phyloP scores from a whole-genome alignment of 2,797 vertebrate species.

The Silurus lanzhouensis region DNA sequence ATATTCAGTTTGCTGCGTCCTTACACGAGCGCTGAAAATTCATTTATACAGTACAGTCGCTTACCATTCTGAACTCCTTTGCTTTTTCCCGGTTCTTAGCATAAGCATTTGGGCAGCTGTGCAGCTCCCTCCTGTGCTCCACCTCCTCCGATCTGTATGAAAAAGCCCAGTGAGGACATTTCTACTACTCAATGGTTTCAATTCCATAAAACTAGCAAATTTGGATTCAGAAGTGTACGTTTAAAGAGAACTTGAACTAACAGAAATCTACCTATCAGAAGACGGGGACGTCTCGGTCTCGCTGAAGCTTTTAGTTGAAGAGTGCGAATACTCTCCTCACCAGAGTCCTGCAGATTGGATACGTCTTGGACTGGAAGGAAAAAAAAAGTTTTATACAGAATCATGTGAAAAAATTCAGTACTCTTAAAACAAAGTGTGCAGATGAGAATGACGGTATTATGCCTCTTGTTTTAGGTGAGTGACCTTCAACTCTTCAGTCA shows the following conservation, averaged over 20 bases:
- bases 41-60: neutral
- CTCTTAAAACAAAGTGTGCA: neutral
- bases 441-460: neutral
- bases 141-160: conserved; percentile 58
- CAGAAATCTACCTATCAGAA: neutral
- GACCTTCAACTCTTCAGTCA: neutral
- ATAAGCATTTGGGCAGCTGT: conserved; percentile 68
- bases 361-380: neutral
- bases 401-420: neutral
- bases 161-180: neutral
- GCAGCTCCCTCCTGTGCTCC: conserved; percentile 61
- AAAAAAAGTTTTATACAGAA: neutral
- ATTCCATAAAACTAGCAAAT: neutral
- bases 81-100: conserved; percentile 79
- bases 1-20: neutral
- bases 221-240: neutral
- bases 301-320: conserved; percentile 8
- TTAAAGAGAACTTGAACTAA: neutral
- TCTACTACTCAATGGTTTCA: neutral
- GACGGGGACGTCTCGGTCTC: neutral
- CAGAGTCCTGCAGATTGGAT: neutral
- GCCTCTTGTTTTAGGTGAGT: neutral
- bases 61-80: conserved; percentile 62
- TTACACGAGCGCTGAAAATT: neutral
- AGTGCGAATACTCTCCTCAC: neutral